Evolutionary conservation across 2,797 vertebrate species (phyloP), one percentile per base, ranked within the genome.

Genomic region (Pelochelys cantorii): DNA sequence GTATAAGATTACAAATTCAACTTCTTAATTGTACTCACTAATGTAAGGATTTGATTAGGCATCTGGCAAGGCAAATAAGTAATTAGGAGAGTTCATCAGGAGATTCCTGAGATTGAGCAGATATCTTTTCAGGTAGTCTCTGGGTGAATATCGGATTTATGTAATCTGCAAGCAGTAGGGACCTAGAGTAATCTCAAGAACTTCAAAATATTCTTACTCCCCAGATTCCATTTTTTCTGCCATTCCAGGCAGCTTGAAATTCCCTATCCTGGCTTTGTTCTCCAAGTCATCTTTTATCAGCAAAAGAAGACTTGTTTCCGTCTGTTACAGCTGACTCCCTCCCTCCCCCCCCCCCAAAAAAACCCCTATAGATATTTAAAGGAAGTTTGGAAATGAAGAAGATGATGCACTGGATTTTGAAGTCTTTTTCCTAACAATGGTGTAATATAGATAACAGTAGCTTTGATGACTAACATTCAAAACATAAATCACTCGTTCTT

Each of bases 161-260:
- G 11, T 65, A 42, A 65, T 17, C 60, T 82, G 29, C 75, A 34
- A 74, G 60, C 42, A 42, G 54, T 0, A 12, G 4, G 8, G 5
- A 15, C 13, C 17, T n/a, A 0, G 7, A 0, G 0, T 71, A 25
- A 65, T 60, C 14, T 42, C 1, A 57, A 23, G 55, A 42, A 4
- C 6, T 52, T 37, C 55, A 18, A 34, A 27, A 74, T 5, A 0
- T 7, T 78, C 34, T 13, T 79, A 52, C 54, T 90, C 56, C 15
- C 62, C 27, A 1, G 1, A 0, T 53, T 25, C 29, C 7, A 0
- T n/a, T 56, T 48, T 13, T 92, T n/a, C 52, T 86, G 0, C 0
- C 34, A 87, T 53, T 60, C 84, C 54, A 20, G 4, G 42, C 3
- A 0, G 11, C 52, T 86, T 75, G 75, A 71, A 86, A 53, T 52